Evolutionary conservation across 2,888 invertebrate species (phyloP), one percentile per base, ranked within the genome.

Genomic region (Ypsolopha scabrella): DNA sequence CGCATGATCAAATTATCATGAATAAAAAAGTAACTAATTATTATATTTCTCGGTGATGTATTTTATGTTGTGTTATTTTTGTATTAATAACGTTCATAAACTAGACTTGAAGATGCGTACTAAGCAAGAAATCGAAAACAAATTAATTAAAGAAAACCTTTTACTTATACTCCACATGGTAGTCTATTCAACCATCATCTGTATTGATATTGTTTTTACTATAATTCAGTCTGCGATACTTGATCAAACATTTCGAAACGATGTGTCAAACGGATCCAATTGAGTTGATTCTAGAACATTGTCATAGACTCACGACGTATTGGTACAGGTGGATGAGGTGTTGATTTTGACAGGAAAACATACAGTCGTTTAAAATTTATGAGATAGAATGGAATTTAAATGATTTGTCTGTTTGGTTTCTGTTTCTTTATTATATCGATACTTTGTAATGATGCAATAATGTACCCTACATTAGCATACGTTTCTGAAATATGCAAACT

Each of bases 241-340:
- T 41, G 50, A 43, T 41, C 50, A 50, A 43, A 50, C 43, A 43
- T 41, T 13, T 43, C 36, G 13, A 9, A 43, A 41, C 36, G 34
- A n/a, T 36, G 35, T 43, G 41, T 50, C 50, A 50, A 11, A 43
- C 13, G 35, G n/a, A 11, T 36, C 41, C 35, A 43, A 34, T 41
- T 43, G 13, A 36, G 50, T 50, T 50, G 50, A 43, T 50, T 43
- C 33, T 41, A n/a, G 33, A 33, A n/a, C n/a, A 36, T 36, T 50
- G 37, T 50, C 41, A 10, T 41, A 43, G 50, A 36, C 50, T 50
- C 13, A 10, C 41, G 41, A 47, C 14, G 24, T 41, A 10, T 50
- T 50, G 35, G 36, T 11, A 43, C 50, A 50, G 36, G 41, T 50
- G 50, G 33, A 13, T 10, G 9, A n/a, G 13, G 7, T 50, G 50